Percentiles rank a stretch among this genome's conserved stretches.
These are phyloP conservation scores for Myotis vivesi DNA, from an alignment of 2,797 vertebrate species.

Conservation along the genomic window DNA sequence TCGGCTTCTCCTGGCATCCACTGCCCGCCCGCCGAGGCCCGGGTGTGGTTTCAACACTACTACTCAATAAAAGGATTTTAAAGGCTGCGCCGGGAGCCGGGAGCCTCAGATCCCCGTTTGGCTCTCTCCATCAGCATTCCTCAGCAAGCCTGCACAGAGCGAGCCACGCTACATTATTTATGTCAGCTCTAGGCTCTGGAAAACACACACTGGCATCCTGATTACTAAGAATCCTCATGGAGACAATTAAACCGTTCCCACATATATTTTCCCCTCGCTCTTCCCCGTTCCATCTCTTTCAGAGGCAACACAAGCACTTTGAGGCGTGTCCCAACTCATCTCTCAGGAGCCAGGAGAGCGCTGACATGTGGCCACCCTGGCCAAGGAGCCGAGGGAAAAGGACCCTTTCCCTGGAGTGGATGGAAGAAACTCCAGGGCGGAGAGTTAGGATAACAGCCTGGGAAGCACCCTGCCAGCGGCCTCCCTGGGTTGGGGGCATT, in stretches of 20 bases:
- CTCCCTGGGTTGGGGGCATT: not conserved
- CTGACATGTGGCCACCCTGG: not conserved
- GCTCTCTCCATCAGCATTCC: slow-evolving; percentile 77
- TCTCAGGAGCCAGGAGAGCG: not conserved
- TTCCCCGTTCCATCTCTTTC: slow-evolving; percentile 58
- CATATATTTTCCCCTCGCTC: not conserved
- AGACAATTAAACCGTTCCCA: slow-evolving; percentile 73
- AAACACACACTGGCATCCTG: slow-evolving; percentile 74
- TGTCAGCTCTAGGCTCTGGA: slow-evolving; percentile 76
- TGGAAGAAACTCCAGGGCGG: not conserved
- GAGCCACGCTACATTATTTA: slow-evolving; percentile 75
- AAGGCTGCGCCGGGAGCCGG: slow-evolving; percentile 68
- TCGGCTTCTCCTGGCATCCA: slow-evolving; percentile 25
- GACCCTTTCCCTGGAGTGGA: not conserved
- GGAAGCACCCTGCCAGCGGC: not conserved
- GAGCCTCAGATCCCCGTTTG: slow-evolving; percentile 75
- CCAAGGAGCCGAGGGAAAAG: not conserved
- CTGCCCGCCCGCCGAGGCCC: slow-evolving; percentile 6
- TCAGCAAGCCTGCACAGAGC: slow-evolving; percentile 75
- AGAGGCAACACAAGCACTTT: slow-evolving; percentile 66
- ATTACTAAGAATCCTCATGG: slow-evolving; percentile 71
- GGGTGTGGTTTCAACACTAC: slow-evolving; percentile 67
- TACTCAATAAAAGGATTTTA: slow-evolving; percentile 75
- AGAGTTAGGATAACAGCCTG: not conserved
- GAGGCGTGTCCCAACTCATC: slow-evolving; percentile 54